Evolutionary conservation across 2,888 invertebrate species (phyloP).

Genomic region (Noctua janthe): DNA sequence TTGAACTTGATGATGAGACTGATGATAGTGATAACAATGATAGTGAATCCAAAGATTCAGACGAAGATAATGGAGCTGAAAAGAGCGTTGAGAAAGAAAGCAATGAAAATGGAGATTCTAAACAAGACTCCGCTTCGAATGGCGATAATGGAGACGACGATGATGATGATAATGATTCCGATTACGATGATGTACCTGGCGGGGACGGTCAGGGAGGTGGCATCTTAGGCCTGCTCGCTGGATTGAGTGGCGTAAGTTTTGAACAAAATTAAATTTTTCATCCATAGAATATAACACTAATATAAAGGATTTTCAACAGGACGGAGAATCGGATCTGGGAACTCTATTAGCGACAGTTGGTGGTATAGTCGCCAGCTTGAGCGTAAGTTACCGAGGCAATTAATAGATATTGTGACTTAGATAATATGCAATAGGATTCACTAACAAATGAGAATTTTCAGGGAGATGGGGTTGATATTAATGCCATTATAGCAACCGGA

Average conservation of each 20-base stretch:
- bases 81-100: slow-evolving; percentile 73
- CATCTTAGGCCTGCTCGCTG: slow-evolving; percentile 84
- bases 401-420: too few relatives aligned
- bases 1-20: slow-evolving; percentile 74
- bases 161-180: slow-evolving; percentile 74
- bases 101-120: slow-evolving; percentile 65
- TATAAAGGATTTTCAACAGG: slow-evolving; percentile 76
- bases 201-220: slow-evolving; percentile 88
- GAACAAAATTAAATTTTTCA: neutral
- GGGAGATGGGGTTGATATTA: slow-evolving; percentile 88
- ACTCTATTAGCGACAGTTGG: slow-evolving; percentile 85
- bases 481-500: slow-evolving; percentile 84
- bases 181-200: slow-evolving; percentile 84
- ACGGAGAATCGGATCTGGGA: slow-evolving; percentile 87
- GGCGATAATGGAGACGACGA: slow-evolving; percentile 45
- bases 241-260: slow-evolving; percentile 85
- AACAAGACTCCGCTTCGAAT: slow-evolving; percentile 72
- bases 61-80: slow-evolving; percentile 72
- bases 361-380: slow-evolving; percentile 85
- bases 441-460: slow-evolving; percentile 69
- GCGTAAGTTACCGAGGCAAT: slow-evolving; percentile 78
- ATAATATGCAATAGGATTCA: neutral
- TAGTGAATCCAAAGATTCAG: slow-evolving; percentile 63
- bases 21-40: slow-evolving; percentile 65
- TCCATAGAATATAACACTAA: slow-evolving; percentile 4